A percentile compares a stretch with the other conserved stretches of the same genome.
phyloP scores from a whole-genome alignment of 2,888 invertebrate genomes.

The Unio pictorum region DNA sequence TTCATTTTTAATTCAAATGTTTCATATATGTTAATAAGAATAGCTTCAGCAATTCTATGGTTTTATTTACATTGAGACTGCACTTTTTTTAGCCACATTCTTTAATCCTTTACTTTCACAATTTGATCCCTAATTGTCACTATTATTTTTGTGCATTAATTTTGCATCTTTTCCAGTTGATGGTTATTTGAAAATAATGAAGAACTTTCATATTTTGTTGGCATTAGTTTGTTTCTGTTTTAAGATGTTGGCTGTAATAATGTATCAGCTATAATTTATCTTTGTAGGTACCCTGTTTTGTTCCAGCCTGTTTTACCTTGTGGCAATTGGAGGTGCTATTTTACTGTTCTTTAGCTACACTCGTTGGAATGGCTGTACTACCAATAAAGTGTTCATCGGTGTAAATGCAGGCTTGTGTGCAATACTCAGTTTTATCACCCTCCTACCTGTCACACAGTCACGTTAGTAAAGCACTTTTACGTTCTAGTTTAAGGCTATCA shows the following conservation, averaged over 20 bases:
- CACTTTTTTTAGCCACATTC: too few species aligned
- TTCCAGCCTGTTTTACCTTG: conserved; percentile 64
- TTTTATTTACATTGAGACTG: too few species aligned
- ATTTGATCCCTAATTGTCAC: too few species aligned
- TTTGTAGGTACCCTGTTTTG: conserved; percentile 65
- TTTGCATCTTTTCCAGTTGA: too few species aligned
- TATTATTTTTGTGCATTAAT: too few species aligned
- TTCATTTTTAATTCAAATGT: too few species aligned
- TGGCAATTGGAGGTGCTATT: conserved; percentile 62
- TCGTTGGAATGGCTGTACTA: conserved; percentile 62
- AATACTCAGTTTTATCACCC: conserved; percentile 68
- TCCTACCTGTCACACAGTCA: conserved; percentile 67
- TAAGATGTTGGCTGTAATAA: neutral
- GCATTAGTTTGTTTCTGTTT: neutral
- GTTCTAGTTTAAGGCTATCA: neutral
- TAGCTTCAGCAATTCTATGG: too few species aligned
- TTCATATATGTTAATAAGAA: too few species aligned
- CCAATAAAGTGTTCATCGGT: conserved; percentile 71
- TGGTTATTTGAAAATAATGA: conserved; percentile 1
- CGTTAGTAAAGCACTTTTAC: conserved; percentile 55
- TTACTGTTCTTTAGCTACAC: conserved; percentile 69
- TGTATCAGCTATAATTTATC: conserved; percentile 2
- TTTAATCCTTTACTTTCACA: too few species aligned
- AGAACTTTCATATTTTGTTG: neutral
- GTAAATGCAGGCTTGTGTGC: conserved; percentile 71